Evolutionary conservation across 2,797 vertebrate genomes (phyloP), one percentile per base, ranked within the genome.

Genomic region (Hypotaenidia okinawae): DNA sequence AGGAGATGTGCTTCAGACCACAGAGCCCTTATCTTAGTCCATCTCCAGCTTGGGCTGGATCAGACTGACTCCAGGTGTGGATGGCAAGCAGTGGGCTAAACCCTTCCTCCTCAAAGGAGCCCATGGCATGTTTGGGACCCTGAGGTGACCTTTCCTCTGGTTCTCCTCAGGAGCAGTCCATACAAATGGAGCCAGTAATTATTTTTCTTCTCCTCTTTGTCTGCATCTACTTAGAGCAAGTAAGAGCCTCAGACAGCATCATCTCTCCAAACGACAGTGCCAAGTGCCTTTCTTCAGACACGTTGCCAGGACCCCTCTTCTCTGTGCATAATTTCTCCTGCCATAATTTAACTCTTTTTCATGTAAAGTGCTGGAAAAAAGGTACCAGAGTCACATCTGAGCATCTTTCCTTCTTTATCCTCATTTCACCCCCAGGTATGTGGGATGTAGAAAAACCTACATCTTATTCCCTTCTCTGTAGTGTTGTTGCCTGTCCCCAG

Each of bases 101-200:
- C 35, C 7, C 23, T 22, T 0, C 49, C 45, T 74, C 11, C 45
- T 74, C 10, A 13, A 30, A 49, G 59, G 12, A 45, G 15, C 21
- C 23, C 16, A 1, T 16, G 13, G 17, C 59, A 82, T 3, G 10
- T 49, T 7, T 61, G 45, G 61, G 39, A 76, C 23, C 33, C 43
- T 0, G 0, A 52, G 24, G 39, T 43, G 21, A 23, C 17, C 24
- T 13, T 67, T 84, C 30, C 33, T 59, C n/a, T 78, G 16, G 2
- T 33, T 45, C 67, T 83, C 43, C 59, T 59, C n/a, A 28, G 55
- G 28, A 78, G 11, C 23, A 74, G 45, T 13, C 43, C 61, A 8
- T 4, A 45, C 21, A 45, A 49, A 64, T 6, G 11, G 18, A 87
- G 23, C 3, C 30, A 10, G 9, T 18, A 27, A 51, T 52, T 55